Base-by-base conservation (phyloP, 2,797 vertebrate genomes). In the Rhinogobio ventralis region DNA sequence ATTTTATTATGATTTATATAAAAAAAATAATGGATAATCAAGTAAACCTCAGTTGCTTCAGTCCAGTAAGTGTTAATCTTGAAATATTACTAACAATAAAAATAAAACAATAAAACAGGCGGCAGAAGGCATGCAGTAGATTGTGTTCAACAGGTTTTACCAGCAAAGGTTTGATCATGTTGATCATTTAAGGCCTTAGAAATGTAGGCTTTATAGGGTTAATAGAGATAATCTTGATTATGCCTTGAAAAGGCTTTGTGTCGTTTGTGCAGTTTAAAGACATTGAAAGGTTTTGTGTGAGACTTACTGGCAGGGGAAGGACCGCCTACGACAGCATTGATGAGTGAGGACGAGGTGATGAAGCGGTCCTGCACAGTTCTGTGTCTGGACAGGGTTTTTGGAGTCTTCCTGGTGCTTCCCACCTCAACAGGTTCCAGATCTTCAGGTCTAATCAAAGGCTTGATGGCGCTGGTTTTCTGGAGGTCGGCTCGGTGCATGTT, bases 281-380 rank as follows among this genome's bases (percentile, higher is more conserved):
- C 17, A 57, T 25, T 53, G 14, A 1, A 23, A 71, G 13, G 9
- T 45, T n/a, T 49, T 4, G 76, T 36, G 17, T 57, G 67, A 9
- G 69, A 93, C 96, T 94, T 89, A 97, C 96, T 88, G 7, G 87
- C 39, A 79, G 91, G 25, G 42, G 90, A 74, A 15, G 68, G 67
- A 51, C 81, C 89, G 25, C 92, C 94, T 0, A 93, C 87, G 8
- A 89, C 81, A 0, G 94, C 91, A 7, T 89, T 93, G 62, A 97
- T 95, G 81, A 94, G 85, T 57, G 97, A 96, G 33, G 96, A 96
- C 3, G 95, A 91, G 86, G 96, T 97, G 69, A 55, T 78, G 81
- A 96, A 97, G 87, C 90, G 82, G 60, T 92, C 66, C 84, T 92
- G 91, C 14, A 85, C 89, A 2, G 89, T 89, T 20, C 8, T 88